These are phyloP conservation scores for Coelogynopora nodosa DNA, from an alignment of 2,888 invertebrate species.

Conservation along the genomic window DNA sequence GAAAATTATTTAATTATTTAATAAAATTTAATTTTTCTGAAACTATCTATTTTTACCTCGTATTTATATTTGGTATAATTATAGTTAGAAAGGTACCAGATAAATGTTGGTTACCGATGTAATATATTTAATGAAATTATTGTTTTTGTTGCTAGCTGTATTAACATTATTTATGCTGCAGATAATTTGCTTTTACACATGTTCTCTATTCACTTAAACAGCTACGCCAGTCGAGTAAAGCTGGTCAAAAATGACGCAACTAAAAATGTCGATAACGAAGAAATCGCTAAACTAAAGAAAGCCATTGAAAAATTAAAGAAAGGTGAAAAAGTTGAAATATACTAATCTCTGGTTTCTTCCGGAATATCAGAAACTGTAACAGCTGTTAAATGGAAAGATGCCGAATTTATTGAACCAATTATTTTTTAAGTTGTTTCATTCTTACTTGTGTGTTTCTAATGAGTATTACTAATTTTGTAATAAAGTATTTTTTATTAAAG, in stretches of 20 bases:
- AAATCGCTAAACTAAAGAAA: conserved; percentile 54
- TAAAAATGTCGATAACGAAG: conserved; percentile 60
- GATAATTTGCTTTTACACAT: too few species aligned
- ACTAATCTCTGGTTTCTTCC: neutral
- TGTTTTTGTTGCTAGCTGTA: too few species aligned
- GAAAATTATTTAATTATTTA: too few species aligned
- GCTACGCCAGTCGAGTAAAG: conserved; percentile 59
- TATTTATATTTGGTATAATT: neutral
- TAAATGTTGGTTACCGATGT: too few species aligned
- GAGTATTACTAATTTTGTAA: too few species aligned
- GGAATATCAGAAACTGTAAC: neutral
- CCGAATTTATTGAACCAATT: neutral
- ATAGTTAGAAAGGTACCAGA: too few species aligned
- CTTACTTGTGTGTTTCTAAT: neutral
- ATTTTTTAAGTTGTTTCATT: neutral
- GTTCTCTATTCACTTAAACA: too few species aligned
- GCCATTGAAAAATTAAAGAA: conserved; percentile 31
- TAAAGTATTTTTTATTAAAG: too few species aligned
- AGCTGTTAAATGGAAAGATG: neutral
- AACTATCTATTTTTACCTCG: neutral
- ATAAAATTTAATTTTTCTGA: too few species aligned
- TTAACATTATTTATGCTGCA: too few species aligned
- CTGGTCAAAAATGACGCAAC: conserved; percentile 59
- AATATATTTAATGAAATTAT: too few species aligned
- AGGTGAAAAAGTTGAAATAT: conserved; percentile 8